Percentiles rank a stretch among this genome's conserved stretches.
Conservation (phyloP, 2,888 invertebrate genomes). For the Tachina fera region DNA sequence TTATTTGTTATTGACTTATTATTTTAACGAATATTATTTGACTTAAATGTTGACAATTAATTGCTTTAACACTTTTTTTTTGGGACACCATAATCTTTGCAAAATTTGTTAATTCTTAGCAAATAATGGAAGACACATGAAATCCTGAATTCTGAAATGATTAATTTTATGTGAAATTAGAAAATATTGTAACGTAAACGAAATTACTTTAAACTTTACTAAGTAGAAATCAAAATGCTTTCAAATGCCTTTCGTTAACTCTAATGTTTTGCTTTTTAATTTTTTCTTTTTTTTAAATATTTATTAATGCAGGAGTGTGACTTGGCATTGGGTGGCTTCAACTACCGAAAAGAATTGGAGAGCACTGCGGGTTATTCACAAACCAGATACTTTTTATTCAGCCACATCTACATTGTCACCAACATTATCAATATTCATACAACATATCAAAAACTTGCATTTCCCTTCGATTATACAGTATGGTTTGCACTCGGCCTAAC, state of each 20-base stretch:
- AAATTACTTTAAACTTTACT: not conserved
- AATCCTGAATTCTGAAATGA: no score
- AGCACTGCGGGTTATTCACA: slow-evolving; percentile 73
- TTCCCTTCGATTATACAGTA: slow-evolving; percentile 75
- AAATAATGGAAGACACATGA: no score
- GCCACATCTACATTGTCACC: slow-evolving; percentile 76
- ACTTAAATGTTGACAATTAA: no score
- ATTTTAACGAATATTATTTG: no score
- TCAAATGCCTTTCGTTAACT: not conserved
- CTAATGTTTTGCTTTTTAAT: not conserved
- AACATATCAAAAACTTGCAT: slow-evolving; percentile 76
- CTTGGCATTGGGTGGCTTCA: slow-evolving; percentile 77
- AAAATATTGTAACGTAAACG: no score
- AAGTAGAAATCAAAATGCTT: not conserved
- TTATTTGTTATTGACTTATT: no score
- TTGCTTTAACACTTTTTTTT: no score
- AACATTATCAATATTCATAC: slow-evolving; percentile 75
- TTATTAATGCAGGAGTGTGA: slow-evolving; percentile 74
- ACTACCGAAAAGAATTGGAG: slow-evolving; percentile 72
- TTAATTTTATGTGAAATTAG: no score
- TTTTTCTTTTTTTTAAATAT: slow-evolving; percentile 73
- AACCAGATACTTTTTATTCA: slow-evolving; percentile 76
- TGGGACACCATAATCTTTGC: no score
- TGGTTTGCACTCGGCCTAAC: slow-evolving; percentile 74
- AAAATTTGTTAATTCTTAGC: no score